Evolutionary conservation across 2,113 vertebrate genomes (phyloP).

Genomic region (Sebastes schlegelii): DNA sequence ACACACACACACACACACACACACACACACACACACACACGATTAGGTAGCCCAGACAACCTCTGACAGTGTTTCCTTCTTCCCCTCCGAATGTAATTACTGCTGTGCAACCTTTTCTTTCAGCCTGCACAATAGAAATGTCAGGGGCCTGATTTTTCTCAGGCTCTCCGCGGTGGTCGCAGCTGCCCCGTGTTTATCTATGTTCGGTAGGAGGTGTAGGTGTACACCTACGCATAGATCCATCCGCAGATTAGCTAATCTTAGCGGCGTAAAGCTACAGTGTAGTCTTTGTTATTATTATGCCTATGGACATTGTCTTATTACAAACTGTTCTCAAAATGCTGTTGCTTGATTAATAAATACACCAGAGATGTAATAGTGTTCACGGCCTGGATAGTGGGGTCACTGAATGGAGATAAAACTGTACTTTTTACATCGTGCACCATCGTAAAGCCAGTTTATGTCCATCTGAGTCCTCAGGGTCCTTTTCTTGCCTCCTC

Average conservation of each 20-base stretch:
- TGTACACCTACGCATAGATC: conserved; percentile 40
- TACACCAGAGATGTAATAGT: conserved; percentile 11
- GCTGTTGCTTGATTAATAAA: conserved; percentile 26
- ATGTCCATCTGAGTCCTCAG: background rate
- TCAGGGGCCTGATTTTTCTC: conserved; percentile 75
- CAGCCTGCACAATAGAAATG: conserved; percentile 73
- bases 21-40: background rate
- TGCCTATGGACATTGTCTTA: conserved; percentile 11
- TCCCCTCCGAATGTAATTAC: conserved; percentile 79
- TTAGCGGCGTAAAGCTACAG: background rate
- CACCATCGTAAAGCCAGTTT: background rate
- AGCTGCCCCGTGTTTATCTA: conserved; percentile 53
- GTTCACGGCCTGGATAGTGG: conserved; percentile 5
- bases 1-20: conserved; percentile 16
- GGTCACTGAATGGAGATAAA: conserved; percentile 18
- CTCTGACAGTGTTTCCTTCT: conserved; percentile 69
- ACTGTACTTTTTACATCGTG: background rate
- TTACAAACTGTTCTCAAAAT: background rate
- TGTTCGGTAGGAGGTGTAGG: conserved; percentile 26
- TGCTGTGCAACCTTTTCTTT: conserved; percentile 76
- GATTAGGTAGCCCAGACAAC: conserved; percentile 76
- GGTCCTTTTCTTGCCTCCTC: background rate
- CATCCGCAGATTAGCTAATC: conserved; percentile 30
- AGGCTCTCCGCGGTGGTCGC: conserved; percentile 42
- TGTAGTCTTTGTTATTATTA: conserved; percentile 17